Conservation (phyloP, 2,797 vertebrate species). For the Acanthopagrus latus region DNA sequence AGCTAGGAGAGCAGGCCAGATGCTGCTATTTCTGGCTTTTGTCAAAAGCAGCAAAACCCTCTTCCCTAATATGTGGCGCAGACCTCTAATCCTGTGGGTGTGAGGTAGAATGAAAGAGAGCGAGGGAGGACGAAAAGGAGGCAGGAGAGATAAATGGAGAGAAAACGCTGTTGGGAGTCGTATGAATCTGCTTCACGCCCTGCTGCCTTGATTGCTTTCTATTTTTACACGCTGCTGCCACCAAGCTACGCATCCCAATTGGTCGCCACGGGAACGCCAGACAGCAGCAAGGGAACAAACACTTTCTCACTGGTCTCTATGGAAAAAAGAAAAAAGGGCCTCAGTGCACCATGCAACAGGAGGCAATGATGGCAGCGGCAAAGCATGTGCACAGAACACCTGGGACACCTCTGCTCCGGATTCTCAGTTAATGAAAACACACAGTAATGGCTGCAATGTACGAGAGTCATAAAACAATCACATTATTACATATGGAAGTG, state of each 20-base stretch:
- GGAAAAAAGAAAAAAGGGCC: conserved; percentile 54
- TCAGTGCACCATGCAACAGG: conserved; percentile 70
- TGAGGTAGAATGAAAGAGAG: conserved; percentile 80
- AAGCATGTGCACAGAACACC: conserved; percentile 62
- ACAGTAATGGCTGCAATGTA: conserved; percentile 64
- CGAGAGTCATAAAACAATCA: conserved; percentile 77
- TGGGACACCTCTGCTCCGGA: conserved; percentile 67
- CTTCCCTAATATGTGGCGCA: conserved; percentile 77
- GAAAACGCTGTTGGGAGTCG: conserved; percentile 83
- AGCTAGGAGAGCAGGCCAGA: conserved; percentile 73
- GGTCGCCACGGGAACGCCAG: conserved; percentile 86
- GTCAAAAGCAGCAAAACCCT: conserved; percentile 82
- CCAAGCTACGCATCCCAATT: conserved; percentile 86
- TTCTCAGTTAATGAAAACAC: conserved; percentile 69
- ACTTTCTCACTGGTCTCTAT: conserved; percentile 77
- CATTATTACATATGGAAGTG: conserved; percentile 68
- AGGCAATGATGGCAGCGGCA: conserved; percentile 60
- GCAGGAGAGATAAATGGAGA: conserved; percentile 80
- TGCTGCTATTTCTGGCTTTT: conserved; percentile 83
- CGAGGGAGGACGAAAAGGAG: conserved; percentile 72
- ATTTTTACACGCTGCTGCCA: conserved; percentile 88
- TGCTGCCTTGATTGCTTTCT: conserved; percentile 88
- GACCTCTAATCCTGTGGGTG: conserved; percentile 83
- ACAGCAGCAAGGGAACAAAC: conserved; percentile 81
- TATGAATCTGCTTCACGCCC: conserved; percentile 86